These are phyloP conservation scores for Amblyraja radiata DNA, from an alignment of 2,797 vertebrate species.

Conservation along the genomic window DNA sequence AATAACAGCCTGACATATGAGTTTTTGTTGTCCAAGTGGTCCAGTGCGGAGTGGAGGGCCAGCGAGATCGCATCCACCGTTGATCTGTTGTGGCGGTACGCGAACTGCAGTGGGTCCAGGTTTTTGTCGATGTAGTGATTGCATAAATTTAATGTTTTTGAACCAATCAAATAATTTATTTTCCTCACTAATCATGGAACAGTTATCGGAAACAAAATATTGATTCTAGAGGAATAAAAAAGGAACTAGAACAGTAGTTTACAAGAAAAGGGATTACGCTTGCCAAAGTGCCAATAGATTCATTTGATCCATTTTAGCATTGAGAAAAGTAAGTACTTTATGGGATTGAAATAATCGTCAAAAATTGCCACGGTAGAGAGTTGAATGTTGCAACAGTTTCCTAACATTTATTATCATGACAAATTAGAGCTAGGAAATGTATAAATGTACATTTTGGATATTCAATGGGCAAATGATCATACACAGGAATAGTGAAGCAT, in stretches of 20 bases:
- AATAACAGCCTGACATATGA: no score
- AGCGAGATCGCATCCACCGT: no score
- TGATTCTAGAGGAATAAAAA: background rate
- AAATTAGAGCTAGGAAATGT: background rate
- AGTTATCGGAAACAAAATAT: background rate
- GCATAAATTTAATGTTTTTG: background rate
- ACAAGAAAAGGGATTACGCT: background rate
- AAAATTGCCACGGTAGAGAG: background rate
- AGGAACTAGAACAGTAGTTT: background rate
- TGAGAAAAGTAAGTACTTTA: background rate
- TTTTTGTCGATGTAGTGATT: no score
- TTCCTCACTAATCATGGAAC: background rate
- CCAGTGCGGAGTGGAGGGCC: no score
- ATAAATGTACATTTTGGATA: background rate
- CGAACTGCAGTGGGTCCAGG: no score
- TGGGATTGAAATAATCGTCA: background rate
- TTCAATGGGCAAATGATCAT: background rate
- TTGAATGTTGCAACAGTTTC: background rate
- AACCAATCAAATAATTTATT: background rate
- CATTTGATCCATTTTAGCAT: background rate
- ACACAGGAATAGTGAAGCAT: background rate
- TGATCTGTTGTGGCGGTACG: no score
- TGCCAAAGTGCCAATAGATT: background rate
- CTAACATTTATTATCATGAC: background rate
- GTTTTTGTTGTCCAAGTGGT: no score